Evolutionary conservation across 2,113 vertebrate species (phyloP).

Genomic region (Aptenodytes patagonicus): DNA sequence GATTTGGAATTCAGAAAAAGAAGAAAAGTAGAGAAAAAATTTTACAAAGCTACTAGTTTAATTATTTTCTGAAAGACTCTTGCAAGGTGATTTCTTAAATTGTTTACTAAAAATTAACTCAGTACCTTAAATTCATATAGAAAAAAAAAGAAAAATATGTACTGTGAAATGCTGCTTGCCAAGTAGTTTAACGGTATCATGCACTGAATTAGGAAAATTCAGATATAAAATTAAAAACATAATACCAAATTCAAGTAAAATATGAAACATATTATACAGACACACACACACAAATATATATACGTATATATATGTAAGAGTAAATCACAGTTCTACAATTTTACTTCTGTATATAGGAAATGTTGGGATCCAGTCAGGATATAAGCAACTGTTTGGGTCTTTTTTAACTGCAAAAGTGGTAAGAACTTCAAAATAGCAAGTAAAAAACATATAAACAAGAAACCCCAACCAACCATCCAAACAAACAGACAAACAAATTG

Average conservation of each 20-base stretch:
- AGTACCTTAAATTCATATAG: not conserved
- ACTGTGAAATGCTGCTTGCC: not conserved
- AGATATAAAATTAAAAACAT: not conserved
- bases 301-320: not conserved
- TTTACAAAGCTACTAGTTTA: not conserved
- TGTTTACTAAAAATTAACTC: not conserved
- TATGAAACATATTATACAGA: not conserved
- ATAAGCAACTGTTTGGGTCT: not conserved
- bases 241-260: not conserved
- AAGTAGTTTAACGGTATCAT: not conserved
- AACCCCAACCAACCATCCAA: not conserved
- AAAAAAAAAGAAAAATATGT: not conserved
- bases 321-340: not conserved
- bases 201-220: not conserved
- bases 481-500: too few relatives aligned
- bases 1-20: not conserved
- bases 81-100: not conserved
- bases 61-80: not conserved
- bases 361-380: not conserved
- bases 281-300: not conserved
- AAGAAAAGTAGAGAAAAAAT: not conserved
- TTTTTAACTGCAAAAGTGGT: not conserved
- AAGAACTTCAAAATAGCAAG: not conserved
- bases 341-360: not conserved
- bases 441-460: not conserved